Evolutionary conservation across 2,888 invertebrate genomes (phyloP), one percentile per base, ranked within the genome.

Genomic region (Melitaea athalia): DNA sequence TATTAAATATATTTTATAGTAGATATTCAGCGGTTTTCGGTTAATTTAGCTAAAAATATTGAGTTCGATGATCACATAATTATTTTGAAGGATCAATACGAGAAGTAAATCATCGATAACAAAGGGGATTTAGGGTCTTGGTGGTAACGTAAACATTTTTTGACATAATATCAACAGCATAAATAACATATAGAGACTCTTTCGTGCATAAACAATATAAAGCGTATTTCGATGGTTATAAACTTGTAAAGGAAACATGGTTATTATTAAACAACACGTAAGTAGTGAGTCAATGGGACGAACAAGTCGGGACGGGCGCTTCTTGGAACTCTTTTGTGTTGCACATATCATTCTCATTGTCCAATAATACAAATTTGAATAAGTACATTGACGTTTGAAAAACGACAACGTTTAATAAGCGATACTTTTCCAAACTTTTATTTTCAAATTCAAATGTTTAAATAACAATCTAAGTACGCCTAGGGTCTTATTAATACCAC

Each of bases 311-410:
- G 85, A 83, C 87, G 86, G 85, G 80, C 81, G 85, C 80, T 91
- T 91, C 91, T 88, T 74, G 74, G 92, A 92, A 91, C 81, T 82
- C 86, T 85, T 88, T 90, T 91, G 90, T 91, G 88, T 86, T 87
- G 89, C 86, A 24, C 24, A 86, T 87, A 89, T 91, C 87, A 89
- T 90, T 85, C 88, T 87, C 85, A 85, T 87, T 87, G 88, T 85
- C 87, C 86, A 89, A 88, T 88, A 89, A 88, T 85, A 89, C 86
- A 85, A 85, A 88, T 87, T 86, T 79, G 81, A 80, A 71, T 69
- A 75, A 73, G 53, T 61, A 79, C 78, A 88, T 79, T 78, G 70
- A 76, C 74, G 79, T 69, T 63, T 45, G 14, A 65, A 74, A 76
- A 73, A 33, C 24, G 70, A 64, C 15, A 38, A 47, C 15, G 11